Base-by-base conservation (phyloP, 2,113 vertebrate genomes). In the Tragelaphus strepsiceros region DNA sequence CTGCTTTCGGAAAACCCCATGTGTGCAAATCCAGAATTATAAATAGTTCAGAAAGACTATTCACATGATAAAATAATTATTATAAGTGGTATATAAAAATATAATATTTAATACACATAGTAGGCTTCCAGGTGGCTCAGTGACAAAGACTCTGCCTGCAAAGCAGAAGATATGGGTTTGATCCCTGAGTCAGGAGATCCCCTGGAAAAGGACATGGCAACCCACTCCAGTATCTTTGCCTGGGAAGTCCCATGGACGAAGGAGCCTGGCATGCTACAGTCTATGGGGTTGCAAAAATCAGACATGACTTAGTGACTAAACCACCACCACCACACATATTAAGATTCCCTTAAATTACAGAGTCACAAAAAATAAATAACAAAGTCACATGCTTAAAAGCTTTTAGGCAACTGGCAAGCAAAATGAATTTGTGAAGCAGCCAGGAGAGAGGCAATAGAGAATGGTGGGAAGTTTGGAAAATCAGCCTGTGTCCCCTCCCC, bases 1-100 rank as follows among this genome's bases (percentile, higher is more conserved):
- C 19, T 62, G 51, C 77, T 95, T 90, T 61, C 35, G 88, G 39
- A 87, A 96, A 96, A 95, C 1, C 15, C 35, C 12, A 6, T n/a
- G 10, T 88, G 35, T 97, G 82, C 61, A 96, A 84, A 74, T 35
- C 56, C 32, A 95, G 61, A 53, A 91, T 92, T 97, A 56, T 21
- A 67, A 85, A 81, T 43, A 71, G 22, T 90, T 80, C 77, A 46
- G 62, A 49, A 22, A 81, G 43, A 92, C 54, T 83, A 67, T 95
- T 86, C 67, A 85, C 32, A 32, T 89, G 59, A 49, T 59, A 88
- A 96, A 91, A 88, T 80, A 67, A 92, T 21, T 43, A 9, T 26
- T 26, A 16, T 90, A n/a, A 49, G 7, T 80, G 58, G 71, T 49
- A 28, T 35, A 24, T 56, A 59, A 28, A 87, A 62, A 32, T 58